Evolutionary conservation across 1,140 invertebrate genomes (phyloP), one percentile per base, ranked within the genome.

Genomic region (Leucophenga varia): DNA sequence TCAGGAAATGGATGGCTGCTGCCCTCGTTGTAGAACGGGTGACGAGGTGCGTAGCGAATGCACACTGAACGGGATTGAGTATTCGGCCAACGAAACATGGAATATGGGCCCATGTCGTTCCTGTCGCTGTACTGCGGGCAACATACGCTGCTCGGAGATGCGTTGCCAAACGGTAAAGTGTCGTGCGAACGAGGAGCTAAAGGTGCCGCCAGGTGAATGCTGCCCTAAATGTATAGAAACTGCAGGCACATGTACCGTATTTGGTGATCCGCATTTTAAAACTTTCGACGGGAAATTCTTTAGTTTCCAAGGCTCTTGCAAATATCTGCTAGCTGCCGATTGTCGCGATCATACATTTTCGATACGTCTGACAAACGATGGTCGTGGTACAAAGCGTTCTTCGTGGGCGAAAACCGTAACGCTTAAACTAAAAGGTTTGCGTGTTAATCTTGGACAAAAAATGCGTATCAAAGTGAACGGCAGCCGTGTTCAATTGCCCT

Each of bases 241-340:
- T 79, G 89, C 93, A 43, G 91, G 90, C 4, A 87, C 92, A 1
- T 96, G 93, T 74, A 90, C 90, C 0, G 91, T 93, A 0, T 96
- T 92, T 69, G 93, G 93, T 1, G 92, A 96, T 76, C 91, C 93
- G 1, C 92, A 96, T 67, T 96, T 95, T 70, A 85, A 88, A 56
- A 95, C 92, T 5, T 97, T 95, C 72, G 94, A 97, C 64, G 93
- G 93, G 14, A 87, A 88, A 60, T 89, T 91, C 49, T 93, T 89
- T 69, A 93, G 87, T 63, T 96, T 95, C 68, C 91, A 93, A 76
- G 91, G 91, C 10, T 84, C 89, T 0, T 96, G 93, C 76, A 94
- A 94, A 74, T 96, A 96, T 69, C 84, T 92, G 40, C 71, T 96
- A 35, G 83, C 83, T 5, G 81, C 89, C 22, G 93, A 96, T 76